phyloP scores from a whole-genome alignment of 2,888 invertebrate species.

The Calliphora vomitoria region DNA sequence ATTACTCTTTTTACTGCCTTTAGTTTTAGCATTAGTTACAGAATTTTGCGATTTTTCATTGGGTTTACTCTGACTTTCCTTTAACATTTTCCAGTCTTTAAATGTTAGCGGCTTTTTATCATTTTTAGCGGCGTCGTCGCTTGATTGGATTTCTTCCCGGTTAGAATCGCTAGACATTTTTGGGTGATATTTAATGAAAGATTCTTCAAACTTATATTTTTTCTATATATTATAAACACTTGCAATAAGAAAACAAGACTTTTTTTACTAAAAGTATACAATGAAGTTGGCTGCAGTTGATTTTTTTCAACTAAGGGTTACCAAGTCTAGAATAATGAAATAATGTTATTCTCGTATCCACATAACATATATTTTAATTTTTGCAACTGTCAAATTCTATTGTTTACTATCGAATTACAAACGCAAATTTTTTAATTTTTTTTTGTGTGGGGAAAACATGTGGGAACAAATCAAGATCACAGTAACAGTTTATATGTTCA shows the following conservation, averaged over 20 bases:
- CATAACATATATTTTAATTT: no score
- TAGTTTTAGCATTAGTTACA: not conserved
- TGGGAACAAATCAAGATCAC: no score
- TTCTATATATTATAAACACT: not conserved
- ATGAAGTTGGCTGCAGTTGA: slow-evolving; percentile 13
- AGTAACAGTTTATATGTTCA: no score
- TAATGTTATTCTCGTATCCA: no score
- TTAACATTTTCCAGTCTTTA: slow-evolving; percentile 79
- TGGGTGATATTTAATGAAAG: not conserved
- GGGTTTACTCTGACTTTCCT: slow-evolving; percentile 66
- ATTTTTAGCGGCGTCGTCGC: not conserved
- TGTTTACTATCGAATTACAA: no score
- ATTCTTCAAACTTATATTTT: not conserved
- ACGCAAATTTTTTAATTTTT: no score
- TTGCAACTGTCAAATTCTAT: no score
- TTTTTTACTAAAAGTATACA: not conserved
- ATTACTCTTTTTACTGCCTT: not conserved
- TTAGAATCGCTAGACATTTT: slow-evolving; percentile 21
- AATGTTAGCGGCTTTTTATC: slow-evolving; percentile 76
- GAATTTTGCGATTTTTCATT: slow-evolving; percentile 31
- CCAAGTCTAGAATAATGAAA: not conserved
- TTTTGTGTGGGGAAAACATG: no score
- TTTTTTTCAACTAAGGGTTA: not conserved
- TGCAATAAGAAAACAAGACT: slow-evolving; percentile 1
- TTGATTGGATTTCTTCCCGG: not conserved